Percentiles rank a stretch among this genome's conserved stretches.
These are phyloP conservation scores for Emberiza fucata DNA, from an alignment of 2,113 vertebrate species.

Conservation along the genomic window DNA sequence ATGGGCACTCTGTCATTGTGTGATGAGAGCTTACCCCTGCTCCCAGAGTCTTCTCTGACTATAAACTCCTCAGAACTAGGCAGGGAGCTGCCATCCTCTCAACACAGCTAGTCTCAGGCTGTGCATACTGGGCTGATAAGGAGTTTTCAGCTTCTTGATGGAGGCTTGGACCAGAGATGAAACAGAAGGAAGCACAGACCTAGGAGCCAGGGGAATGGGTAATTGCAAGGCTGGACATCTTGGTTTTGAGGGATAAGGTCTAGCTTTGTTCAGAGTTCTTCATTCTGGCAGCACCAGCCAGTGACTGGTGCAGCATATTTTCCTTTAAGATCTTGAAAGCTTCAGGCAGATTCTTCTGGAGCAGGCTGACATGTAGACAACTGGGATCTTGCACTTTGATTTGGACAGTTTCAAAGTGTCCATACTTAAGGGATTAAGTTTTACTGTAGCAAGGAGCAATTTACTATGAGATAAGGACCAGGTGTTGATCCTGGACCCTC, in stretches of 20 bases:
- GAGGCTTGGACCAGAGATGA: neutral
- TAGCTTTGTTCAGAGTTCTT: neutral
- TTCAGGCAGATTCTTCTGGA: neutral
- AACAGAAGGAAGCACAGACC: neutral
- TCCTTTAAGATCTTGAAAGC: neutral
- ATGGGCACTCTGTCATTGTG: accelerated
- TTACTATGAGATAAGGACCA: neutral
- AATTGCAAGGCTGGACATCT: neutral
- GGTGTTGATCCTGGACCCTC: neutral
- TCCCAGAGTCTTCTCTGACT: neutral
- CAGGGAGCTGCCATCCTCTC: neutral
- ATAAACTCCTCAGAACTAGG: neutral
- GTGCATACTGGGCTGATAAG: neutral
- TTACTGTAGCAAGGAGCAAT: neutral
- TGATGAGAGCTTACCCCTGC: neutral
- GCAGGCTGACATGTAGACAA: neutral
- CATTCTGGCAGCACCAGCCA: neutral
- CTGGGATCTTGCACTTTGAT: neutral
- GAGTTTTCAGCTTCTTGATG: neutral
- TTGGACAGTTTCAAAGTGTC: neutral
- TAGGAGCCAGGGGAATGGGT: neutral
- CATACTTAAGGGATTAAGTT: neutral
- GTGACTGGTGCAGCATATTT: neutral
- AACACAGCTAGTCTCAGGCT: neutral
- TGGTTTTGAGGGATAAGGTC: neutral